phyloP scores from a whole-genome alignment of 2,888 invertebrate species.

The Volucella inflata region DNA sequence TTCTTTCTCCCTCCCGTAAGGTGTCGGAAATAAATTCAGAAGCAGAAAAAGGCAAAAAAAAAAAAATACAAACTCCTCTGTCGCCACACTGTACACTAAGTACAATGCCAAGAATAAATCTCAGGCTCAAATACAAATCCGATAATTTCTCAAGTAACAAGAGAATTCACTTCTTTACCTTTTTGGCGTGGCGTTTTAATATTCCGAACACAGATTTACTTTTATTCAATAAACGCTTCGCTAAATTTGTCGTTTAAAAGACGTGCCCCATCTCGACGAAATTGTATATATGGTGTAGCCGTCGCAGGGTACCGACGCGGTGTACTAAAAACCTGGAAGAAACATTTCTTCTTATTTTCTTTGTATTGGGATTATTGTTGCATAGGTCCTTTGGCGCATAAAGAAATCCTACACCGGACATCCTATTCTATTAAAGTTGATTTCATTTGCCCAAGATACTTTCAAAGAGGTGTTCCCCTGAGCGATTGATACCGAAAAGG shows the following conservation, averaged over 20 bases:
- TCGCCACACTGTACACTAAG: neutral
- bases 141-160: slow-evolving; percentile 75
- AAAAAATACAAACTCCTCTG: slow-evolving; percentile 14
- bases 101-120: slow-evolving; percentile 38
- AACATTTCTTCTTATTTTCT: too few species aligned
- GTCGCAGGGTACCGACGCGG: slow-evolving; percentile 9
- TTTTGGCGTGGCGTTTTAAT: slow-evolving; percentile 64
- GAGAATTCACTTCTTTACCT: slow-evolving; percentile 71
- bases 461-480: neutral
- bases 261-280: slow-evolving; percentile 60
- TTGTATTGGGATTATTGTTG: too few species aligned
- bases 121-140: slow-evolving; percentile 60
- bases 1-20: neutral
- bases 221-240: slow-evolving; percentile 76
- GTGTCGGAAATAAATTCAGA: slow-evolving; percentile 10
- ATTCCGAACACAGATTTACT: slow-evolving; percentile 76
- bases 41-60: slow-evolving; percentile 12
- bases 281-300: slow-evolving; percentile 5
- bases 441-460: slow-evolving; percentile 46
- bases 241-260: slow-evolving; percentile 74
- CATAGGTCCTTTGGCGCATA: slow-evolving; percentile 7
- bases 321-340: too few species aligned
- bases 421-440: slow-evolving; percentile 52
- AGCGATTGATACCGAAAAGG: slow-evolving; percentile 41
- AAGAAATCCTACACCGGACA: slow-evolving; percentile 63